phyloP scores from a whole-genome alignment of 2,797 vertebrate genomes.

The Halcyon badia region DNA sequence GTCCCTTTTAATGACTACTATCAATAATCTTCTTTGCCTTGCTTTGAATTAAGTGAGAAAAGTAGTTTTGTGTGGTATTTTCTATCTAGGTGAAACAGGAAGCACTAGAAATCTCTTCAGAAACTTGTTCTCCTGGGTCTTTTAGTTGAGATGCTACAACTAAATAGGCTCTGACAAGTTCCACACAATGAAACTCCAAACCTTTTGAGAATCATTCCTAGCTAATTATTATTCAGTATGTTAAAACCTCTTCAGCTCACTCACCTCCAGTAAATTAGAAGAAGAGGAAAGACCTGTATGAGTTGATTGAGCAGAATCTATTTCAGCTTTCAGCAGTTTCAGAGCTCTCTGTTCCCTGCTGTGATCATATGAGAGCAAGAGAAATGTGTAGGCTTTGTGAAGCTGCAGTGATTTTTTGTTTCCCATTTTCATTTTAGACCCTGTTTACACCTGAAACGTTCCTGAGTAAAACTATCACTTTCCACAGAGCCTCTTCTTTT shows the following conservation, averaged over 20 bases:
- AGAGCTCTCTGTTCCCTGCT: not conserved
- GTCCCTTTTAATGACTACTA: conserved; percentile 61
- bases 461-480: not conserved
- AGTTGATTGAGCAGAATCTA: not conserved
- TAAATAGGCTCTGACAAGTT: not conserved
- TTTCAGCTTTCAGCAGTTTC: not conserved
- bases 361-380: accelerated
- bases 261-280: conserved; percentile 32
- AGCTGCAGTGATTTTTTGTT: not conserved
- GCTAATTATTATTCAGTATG: not conserved
- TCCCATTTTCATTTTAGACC: not conserved
- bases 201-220: not conserved
- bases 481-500: not conserved
- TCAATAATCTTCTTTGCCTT: conserved; percentile 56
- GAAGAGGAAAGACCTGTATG: not conserved
- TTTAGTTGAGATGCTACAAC: accelerated
- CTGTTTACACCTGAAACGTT: not conserved
- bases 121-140: not conserved
- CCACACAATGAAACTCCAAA: not conserved
- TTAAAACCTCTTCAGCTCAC: conserved; percentile 16
- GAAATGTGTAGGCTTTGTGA: not conserved
- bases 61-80: not conserved
- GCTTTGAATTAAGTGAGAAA: not conserved
- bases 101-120: not conserved
- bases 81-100: not conserved